A percentile compares a stretch with the other conserved stretches of the same genome.
phyloP scores from a whole-genome alignment of 2,888 invertebrate genomes.

The Amitus sp. region DNA sequence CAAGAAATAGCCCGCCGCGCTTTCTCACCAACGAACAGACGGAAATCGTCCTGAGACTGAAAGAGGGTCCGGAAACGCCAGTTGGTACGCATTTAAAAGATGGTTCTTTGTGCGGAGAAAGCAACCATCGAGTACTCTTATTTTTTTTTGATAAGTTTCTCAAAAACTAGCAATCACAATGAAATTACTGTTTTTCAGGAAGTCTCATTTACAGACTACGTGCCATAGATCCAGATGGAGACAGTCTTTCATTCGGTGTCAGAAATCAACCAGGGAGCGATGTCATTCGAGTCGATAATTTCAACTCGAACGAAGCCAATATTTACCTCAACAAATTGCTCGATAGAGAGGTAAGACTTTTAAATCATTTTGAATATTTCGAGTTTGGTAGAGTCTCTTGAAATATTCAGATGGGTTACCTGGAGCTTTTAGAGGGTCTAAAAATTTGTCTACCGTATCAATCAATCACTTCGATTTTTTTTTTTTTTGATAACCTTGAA shows the following conservation, averaged over 20 bases:
- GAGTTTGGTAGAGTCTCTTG: too few species aligned
- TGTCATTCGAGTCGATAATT: slow-evolving; percentile 84
- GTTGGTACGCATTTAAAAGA: slow-evolving; percentile 73
- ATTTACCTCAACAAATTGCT: slow-evolving; percentile 88
- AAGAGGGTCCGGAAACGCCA: slow-evolving; percentile 88
- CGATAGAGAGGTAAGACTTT: slow-evolving; percentile 81
- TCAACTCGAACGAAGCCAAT: slow-evolving; percentile 84
- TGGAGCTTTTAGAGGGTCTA: too few species aligned
- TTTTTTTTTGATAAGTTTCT: too few species aligned
- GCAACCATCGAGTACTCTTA: too few species aligned
- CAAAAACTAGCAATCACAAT: slow-evolving; percentile 19
- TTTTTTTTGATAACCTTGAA: too few species aligned
- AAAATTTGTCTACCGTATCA: too few species aligned
- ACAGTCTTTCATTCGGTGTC: slow-evolving; percentile 83
- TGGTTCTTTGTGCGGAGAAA: background rate
- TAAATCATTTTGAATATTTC: too few species aligned
- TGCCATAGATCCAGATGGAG: slow-evolving; percentile 88
- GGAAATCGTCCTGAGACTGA: slow-evolving; percentile 89
- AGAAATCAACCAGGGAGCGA: slow-evolving; percentile 83
- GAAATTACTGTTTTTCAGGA: slow-evolving; percentile 69
- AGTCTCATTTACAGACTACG: slow-evolving; percentile 83
- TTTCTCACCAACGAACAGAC: slow-evolving; percentile 85
- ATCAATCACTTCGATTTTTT: too few species aligned
- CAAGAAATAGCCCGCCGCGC: slow-evolving; percentile 83
- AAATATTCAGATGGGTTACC: too few species aligned